These are phyloP conservation scores for Nycticebus coucang DNA, from an alignment of 2,113 vertebrate genomes.

Conservation along the genomic window DNA sequence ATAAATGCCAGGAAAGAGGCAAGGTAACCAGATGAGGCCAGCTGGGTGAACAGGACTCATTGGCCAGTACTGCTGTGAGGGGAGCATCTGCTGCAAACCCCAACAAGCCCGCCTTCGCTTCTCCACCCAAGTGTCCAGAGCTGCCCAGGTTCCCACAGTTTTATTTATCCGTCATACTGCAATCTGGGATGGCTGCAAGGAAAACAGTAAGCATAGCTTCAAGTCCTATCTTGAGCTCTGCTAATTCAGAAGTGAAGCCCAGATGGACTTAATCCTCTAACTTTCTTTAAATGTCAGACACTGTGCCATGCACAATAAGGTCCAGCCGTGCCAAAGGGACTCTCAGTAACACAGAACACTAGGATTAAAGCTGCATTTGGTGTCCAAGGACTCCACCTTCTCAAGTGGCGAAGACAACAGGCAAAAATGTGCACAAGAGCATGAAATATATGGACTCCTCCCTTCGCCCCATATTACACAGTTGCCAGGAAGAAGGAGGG, in stretches of 20 bases:
- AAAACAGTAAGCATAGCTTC: not conserved
- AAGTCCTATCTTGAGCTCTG: constrained; percentile 14
- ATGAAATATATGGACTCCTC: not conserved
- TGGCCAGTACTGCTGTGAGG: not conserved
- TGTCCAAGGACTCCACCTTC: not conserved
- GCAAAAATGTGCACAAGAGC: not conserved
- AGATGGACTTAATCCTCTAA: not conserved
- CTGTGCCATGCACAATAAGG: not conserved
- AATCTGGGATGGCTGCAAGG: not conserved
- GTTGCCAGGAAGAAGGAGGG: not conserved
- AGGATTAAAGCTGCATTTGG: not conserved
- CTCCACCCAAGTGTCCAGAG: not conserved
- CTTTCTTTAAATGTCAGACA: constrained; percentile 28
- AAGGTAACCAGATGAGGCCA: constrained; percentile 45
- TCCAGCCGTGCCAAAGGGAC: not conserved
- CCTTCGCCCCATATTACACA: not conserved
- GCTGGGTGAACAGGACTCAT: not conserved
- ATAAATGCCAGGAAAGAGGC: constrained; percentile 23
- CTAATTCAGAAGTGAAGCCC: constrained; percentile 6
- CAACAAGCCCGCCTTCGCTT: not conserved
- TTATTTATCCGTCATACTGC: not conserved
- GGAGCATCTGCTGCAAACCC: not conserved
- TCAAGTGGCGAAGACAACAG: not conserved
- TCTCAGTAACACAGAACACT: not conserved
- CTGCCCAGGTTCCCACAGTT: not conserved